Evolutionary conservation across 2,113 vertebrate species (phyloP), one percentile per base, ranked within the genome.

Genomic region (Pitta sordida): DNA sequence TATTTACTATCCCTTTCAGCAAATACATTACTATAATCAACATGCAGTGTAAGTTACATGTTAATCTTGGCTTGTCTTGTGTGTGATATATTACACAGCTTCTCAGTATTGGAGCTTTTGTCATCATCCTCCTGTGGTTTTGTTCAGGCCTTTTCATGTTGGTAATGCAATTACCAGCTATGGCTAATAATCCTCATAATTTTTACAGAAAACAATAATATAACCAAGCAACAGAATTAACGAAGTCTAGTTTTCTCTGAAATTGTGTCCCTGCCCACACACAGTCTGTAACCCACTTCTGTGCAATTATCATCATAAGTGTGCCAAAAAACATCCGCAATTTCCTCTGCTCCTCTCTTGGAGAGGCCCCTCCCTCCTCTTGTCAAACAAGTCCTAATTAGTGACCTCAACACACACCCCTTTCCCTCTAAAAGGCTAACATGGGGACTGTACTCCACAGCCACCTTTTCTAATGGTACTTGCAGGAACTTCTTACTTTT

Each of bases 151-250:
- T 91, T 85, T 89, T 87, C 41, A 64, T 76, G 59, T 34, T 51
- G 36, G 24, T 78, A 96, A 82, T 71, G 74, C 67, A 87, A 68
- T 53, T 90, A 86, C 73, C 65, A 82, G 15, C 74, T 87, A 52
- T 71, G 63, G 91, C 78, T 87, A 87, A 86, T 84, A 86, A 84
- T 86, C 69, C 68, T 91, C 69, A 52, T 82, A 1, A 64, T 92
- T 91, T 91, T 89, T n/a, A 84, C 53, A 68, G 81, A 71, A 91
- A 92, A 89, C 59, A 88, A 53, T 86, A 81, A 74, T 74, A 82
- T 44, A 84, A 51, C 69, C 15, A 63, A 89, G 74, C 60, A 86
- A 56, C 62, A 87, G 81, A 89, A 78, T 94, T 91, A 89, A 75
- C 1, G 2, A 79, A 87, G 36, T 91, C 52, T 95, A 16, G 39